A percentile compares a stretch with the other conserved stretches of the same genome.
These are phyloP conservation scores for Drepana falcataria DNA, from an alignment of 2,888 invertebrate species.

Conservation along the genomic window DNA sequence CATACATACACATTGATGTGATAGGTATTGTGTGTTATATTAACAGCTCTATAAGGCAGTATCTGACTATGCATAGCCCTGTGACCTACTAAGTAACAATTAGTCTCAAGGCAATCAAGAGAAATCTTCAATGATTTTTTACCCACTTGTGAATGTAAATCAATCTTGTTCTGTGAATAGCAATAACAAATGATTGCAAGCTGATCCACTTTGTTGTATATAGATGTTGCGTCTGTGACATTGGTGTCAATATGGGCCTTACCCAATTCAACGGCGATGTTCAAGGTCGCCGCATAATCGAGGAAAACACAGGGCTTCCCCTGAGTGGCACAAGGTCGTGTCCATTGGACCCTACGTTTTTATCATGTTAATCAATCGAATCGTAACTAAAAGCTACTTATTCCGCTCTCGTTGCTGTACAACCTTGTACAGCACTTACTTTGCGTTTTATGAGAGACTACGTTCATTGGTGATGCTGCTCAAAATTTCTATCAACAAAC, in stretches of 20 bases:
- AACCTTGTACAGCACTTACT: slow-evolving; percentile 6
- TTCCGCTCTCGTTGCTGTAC: slow-evolving; percentile 11
- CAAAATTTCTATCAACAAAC: neutral
- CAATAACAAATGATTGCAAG: neutral
- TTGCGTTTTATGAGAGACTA: neutral
- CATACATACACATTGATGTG: too few relatives aligned
- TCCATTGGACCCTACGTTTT: slow-evolving; percentile 22
- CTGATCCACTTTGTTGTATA: neutral
- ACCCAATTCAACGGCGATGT: slow-evolving; percentile 20
- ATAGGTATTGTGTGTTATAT: too few relatives aligned
- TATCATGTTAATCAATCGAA: slow-evolving; percentile 38
- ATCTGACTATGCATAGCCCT: neutral
- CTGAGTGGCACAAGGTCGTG: slow-evolving; percentile 23
- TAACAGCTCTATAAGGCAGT: neutral
- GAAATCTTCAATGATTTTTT: neutral
- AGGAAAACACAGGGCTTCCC: slow-evolving; percentile 34
- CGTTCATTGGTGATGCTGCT: neutral
- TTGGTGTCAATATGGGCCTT: slow-evolving; percentile 8
- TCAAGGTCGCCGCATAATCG: slow-evolving; percentile 30
- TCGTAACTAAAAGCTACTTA: slow-evolving; percentile 28
- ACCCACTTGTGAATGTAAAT: neutral
- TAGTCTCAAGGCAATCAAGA: neutral
- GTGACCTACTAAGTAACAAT: neutral
- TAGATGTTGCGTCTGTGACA: neutral
- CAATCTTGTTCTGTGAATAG: neutral